These are phyloP conservation scores for Papio anubis DNA, from an alignment of 2,113 vertebrate species.

Conservation along the genomic window DNA sequence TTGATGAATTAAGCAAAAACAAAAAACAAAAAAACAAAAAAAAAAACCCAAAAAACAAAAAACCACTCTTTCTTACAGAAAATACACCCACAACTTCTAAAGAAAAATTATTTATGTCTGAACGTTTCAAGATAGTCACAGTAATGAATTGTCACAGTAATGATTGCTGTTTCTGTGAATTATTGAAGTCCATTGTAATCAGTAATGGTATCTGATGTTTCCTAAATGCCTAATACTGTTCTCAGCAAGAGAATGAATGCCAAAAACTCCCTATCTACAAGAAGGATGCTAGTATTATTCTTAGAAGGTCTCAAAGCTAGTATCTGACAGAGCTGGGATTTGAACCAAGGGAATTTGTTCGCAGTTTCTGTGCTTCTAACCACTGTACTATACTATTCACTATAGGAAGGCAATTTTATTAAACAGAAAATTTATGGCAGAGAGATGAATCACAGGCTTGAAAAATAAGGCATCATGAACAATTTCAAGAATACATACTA, in stretches of 20 bases:
- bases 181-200: neutral
- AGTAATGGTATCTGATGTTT: neutral
- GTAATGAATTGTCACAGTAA: neutral
- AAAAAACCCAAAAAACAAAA: constrained; percentile 58
- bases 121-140: neutral
- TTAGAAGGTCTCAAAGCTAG: neutral
- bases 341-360: neutral
- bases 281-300: neutral
- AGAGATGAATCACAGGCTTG: neutral
- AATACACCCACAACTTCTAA: constrained; percentile 63
- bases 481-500: neutral
- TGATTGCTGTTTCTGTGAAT: neutral
- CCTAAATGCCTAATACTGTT: neutral
- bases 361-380: neutral
- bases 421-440: neutral
- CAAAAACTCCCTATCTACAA: neutral
- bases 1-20: constrained; percentile 66
- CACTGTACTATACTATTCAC: neutral
- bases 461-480: neutral
- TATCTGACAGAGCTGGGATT: neutral
- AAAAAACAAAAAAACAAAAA: constrained; percentile 16
- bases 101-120: constrained; percentile 28
- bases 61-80: constrained; percentile 44
- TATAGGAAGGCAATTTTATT: neutral
- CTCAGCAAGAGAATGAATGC: neutral